These are phyloP conservation scores for Coelopa pilipes DNA, from an alignment of 2,888 invertebrate species.

Conservation along the genomic window DNA sequence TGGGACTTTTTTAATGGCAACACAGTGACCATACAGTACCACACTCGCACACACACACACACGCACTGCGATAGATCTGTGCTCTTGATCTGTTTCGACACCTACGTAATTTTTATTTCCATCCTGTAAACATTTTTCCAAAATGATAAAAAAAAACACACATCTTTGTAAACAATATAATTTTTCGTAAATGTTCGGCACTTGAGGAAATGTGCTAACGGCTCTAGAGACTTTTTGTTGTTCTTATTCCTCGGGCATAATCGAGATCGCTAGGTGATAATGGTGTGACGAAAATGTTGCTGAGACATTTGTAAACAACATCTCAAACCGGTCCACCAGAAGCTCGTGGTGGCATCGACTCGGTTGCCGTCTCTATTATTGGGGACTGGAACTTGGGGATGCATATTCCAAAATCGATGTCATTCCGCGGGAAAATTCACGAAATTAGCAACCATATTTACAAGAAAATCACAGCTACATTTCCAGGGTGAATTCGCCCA, in stretches of 20 bases:
- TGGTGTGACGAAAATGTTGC: constrained; percentile 30
- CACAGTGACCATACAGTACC: constrained; percentile 27
- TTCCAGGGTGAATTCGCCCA: too few species aligned
- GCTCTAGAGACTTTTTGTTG: constrained; percentile 2
- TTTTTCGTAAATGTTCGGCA: constrained; percentile 8
- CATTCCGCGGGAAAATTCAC: too few species aligned
- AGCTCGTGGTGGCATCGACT: too few species aligned
- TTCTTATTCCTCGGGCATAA: constrained; percentile 12
- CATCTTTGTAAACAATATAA: constrained; percentile 20
- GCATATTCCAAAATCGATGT: too few species aligned
- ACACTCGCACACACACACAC: constrained; percentile 21
- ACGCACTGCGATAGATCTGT: background rate
- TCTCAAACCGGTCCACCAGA: too few species aligned
- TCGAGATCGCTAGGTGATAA: constrained; percentile 25
- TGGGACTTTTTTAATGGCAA: constrained; percentile 35
- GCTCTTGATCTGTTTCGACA: constrained; percentile 17
- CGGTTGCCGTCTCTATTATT: too few species aligned
- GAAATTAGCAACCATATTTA: too few species aligned
- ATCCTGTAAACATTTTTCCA: constrained; percentile 46
- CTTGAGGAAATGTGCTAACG: constrained; percentile 12
- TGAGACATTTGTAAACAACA: constrained; percentile 7
- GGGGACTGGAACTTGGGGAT: too few species aligned
- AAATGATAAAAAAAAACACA: constrained; percentile 14
- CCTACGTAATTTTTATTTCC: constrained; percentile 36
- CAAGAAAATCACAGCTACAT: too few species aligned